Evolutionary conservation across 2,113 vertebrate genomes (phyloP).

Genomic region (Fregata magnificens): DNA sequence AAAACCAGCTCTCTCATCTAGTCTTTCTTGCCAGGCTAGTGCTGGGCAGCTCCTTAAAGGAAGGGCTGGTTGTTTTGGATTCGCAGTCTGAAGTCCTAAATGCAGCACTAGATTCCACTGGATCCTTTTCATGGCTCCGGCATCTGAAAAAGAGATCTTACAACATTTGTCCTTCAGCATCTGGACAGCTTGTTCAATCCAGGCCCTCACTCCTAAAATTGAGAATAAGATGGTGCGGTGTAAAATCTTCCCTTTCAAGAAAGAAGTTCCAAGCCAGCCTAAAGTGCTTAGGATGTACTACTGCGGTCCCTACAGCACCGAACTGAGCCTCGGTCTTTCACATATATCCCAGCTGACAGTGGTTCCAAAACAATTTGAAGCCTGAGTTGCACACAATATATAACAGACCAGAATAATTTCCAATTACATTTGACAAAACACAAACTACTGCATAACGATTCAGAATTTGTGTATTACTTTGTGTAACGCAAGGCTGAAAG

Average conservation of each 20-base stretch:
- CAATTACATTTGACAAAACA: neutral
- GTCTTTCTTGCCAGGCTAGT: neutral
- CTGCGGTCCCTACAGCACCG: neutral
- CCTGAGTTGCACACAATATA: neutral
- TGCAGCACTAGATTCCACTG: neutral
- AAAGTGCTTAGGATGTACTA: neutral
- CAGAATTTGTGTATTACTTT: neutral
- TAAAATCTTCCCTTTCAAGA: neutral
- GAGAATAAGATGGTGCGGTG: neutral
- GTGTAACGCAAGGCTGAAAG: neutral
- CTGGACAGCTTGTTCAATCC: neutral
- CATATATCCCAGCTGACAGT: neutral
- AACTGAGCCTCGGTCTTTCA: neutral
- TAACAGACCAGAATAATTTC: neutral
- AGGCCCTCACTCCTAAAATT: neutral
- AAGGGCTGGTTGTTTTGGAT: too few relatives aligned
- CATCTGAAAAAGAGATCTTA: neutral
- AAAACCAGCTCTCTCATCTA: neutral
- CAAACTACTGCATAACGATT: fast-evolving
- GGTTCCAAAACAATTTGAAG: neutral
- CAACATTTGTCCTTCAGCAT: neutral
- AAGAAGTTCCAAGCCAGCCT: neutral
- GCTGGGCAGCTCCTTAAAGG: neutral
- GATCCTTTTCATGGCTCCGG: neutral
- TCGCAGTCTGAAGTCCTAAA: neutral